Evolutionary conservation across 2,888 invertebrate genomes (phyloP).

Genomic region (Penaeus monodon): DNA sequence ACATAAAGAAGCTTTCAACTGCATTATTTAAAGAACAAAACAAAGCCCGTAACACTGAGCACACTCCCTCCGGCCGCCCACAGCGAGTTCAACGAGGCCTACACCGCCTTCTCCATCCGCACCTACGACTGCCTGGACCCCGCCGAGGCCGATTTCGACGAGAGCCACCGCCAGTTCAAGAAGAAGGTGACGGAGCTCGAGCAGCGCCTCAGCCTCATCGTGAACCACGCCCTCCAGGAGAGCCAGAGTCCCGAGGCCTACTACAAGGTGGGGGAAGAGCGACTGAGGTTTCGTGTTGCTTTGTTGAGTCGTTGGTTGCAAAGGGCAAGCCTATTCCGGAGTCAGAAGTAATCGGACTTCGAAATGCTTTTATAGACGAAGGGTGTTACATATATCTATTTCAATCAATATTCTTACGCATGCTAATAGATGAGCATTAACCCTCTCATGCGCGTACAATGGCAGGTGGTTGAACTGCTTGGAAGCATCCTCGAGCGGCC

Average conservation of each 20-base stretch:
- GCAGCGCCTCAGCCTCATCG: slow-evolving; percentile 87
- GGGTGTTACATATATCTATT: too few species aligned
- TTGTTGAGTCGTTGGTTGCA: too few species aligned
- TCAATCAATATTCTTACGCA: neutral
- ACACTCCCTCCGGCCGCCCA: neutral
- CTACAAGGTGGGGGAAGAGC: slow-evolving; percentile 76
- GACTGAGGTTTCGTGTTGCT: too few species aligned
- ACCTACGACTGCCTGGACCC: slow-evolving; percentile 90
- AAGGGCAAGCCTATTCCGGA: too few species aligned
- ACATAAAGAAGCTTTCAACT: too few species aligned
- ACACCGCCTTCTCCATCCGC: slow-evolving; percentile 85
- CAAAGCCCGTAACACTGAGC: neutral
- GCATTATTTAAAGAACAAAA: neutral
- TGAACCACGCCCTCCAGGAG: slow-evolving; percentile 94
- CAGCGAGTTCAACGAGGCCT: slow-evolving; percentile 85
- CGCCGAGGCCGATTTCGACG: slow-evolving; percentile 85
- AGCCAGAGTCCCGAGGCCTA: slow-evolving; percentile 90
- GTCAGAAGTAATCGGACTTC: too few species aligned
- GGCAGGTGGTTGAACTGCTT: slow-evolving; percentile 61
- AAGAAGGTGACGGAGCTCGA: slow-evolving; percentile 88
- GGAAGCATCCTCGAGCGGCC: slow-evolving; percentile 62
- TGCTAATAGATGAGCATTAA: neutral
- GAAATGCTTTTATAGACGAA: too few species aligned
- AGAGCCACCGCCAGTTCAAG: slow-evolving; percentile 86
- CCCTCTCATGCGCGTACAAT: neutral